Base-by-base conservation (phyloP, 2,797 vertebrate genomes). In the Otolemur crassicaudatus region DNA sequence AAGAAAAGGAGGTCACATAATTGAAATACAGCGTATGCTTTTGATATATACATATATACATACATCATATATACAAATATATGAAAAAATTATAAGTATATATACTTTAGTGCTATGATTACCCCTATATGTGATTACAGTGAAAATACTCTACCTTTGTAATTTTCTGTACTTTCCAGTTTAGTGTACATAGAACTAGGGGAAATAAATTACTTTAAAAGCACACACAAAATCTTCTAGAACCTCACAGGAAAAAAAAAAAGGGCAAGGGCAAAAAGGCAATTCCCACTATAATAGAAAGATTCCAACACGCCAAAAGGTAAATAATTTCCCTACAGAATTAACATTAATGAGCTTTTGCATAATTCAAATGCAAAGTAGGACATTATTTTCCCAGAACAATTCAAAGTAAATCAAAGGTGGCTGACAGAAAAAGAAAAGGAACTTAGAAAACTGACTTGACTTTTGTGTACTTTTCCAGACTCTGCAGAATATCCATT, bases 401-500 rank as follows among this genome's bases (percentile, higher is more conserved):
- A 10, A 65, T 31, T 56, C n/a, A 70, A 86, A 84, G 31, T 2
- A 61, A 69, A 40, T 58, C 31, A 23, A 16, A 49, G 80, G 43
- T 40, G 83, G 61, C 95, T 7, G 79, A 56, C 27, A 37, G 49
- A 94, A 58, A 95, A 58, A 91, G 89, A 63, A 89, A 89, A 83
- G 93, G 61, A 96, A 96, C 43, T 80, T 3, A 70, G 65, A 90
- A 97, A 76, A 98, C 99, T 97, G 96, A 99, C 99, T 99, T 99
- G 98, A 99, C 99, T 99, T 99, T 99, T 98, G 99, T 99, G 97
- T 99, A 99, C 98, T 99, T 99, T 97, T 99, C 99, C 98, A 99
- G 98, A 97, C 99, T 99, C 98, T 99, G 99, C 87, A 99, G 99
- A 97, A 99, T 99, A 98, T 99, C 99, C 99, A 99, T 99, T 97